Base-by-base conservation (phyloP, 2,113 vertebrate species). In the Calypte anna region DNA sequence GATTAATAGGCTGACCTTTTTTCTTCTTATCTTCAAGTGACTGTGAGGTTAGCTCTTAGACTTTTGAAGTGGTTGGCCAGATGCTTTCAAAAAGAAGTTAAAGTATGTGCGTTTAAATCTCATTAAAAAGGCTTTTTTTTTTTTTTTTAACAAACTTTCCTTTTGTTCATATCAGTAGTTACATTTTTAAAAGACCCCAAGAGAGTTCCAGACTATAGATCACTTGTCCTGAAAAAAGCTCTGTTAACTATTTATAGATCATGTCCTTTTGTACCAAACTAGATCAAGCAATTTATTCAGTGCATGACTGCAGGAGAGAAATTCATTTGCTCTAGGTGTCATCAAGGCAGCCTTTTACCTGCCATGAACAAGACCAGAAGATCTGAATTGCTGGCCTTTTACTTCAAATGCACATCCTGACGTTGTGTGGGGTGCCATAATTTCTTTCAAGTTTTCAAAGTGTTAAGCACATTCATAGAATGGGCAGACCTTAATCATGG, bases 221-320 rank as follows among this genome's bases (percentile, higher is more conserved):
- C 94, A 93, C 94, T 95, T 93, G 70, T 89, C 94, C 90, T 87
- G 72, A 95, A 94, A 70, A 96, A 95, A 96, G 93, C 93, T 91
- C 86, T 90, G 91, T 95, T 96, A 93, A 94, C 97, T 96, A 97
- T 97, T 97, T 97, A 96, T 96, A 96, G 93, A 96, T 94, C 86
- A 57, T 22, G 68, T 88, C 89, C 94, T 96, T 97, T 96, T 97
- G 83, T 96, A 95, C 91, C 14, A 80, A 95, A 97, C 94, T 80
- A 96, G 89, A 96, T 94, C 94, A 95, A 93, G 96, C 77, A 69
- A 94, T 95, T 94, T 91, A 94, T 96, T 96, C 96, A 96, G 92
- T 94, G 82, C 79, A 94, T 94, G 93, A 90, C 93, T 59, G 92
- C 86, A 96, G 91, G 92, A 96, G 73, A 95, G 86, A 96, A 96